Percentiles rank a stretch among this genome's conserved stretches.
phyloP scores from a whole-genome alignment of 2,113 vertebrate genomes.

The Aphelocoma coerulescens region DNA sequence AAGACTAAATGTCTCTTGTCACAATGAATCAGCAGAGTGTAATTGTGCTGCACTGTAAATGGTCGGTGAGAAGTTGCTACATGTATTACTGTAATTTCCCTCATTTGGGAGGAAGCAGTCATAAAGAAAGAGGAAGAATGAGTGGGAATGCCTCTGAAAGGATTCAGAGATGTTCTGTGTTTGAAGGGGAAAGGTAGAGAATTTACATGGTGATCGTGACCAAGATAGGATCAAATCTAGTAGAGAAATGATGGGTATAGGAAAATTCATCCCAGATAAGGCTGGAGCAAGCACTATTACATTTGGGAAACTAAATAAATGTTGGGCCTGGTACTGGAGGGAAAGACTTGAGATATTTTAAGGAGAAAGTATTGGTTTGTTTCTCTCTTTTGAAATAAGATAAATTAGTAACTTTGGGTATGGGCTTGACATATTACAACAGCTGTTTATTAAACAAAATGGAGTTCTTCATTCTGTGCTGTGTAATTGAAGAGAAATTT shows the following conservation, averaged over 20 bases:
- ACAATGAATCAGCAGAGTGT: not conserved
- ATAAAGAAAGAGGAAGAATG: not conserved
- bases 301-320: not conserved
- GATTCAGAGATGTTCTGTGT: not conserved
- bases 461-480: not conserved
- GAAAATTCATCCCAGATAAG: not conserved
- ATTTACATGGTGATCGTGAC: not conserved
- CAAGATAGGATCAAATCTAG: not conserved
- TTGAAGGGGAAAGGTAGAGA: not conserved
- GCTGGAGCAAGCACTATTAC: not conserved
- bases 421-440: not conserved
- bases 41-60: not conserved
- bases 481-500: not conserved
- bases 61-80: not conserved
- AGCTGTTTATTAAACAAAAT: not conserved
- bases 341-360: not conserved
- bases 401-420: not conserved
- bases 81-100: not conserved
- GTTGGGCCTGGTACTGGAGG: not conserved
- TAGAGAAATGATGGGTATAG: not conserved
- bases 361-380: not conserved
- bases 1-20: not conserved
- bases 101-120: not conserved
- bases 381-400: not conserved
- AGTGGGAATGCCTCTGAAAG: not conserved